Conservation (phyloP, 2,888 invertebrate species). For the Calliopum simillimum region DNA sequence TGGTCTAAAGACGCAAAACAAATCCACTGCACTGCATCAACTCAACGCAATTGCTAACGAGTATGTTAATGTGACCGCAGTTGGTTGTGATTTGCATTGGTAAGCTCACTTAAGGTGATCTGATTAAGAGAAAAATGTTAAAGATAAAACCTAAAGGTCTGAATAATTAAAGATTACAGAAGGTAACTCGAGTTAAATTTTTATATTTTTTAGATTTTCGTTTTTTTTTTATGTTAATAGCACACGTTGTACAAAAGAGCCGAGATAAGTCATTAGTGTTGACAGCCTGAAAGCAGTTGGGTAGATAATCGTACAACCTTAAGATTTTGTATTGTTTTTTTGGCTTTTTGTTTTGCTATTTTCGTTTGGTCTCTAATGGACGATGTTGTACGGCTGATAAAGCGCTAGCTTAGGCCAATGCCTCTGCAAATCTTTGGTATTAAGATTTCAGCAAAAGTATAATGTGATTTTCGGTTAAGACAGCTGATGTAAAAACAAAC, state of each 20-base stretch:
- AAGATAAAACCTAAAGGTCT: too few species aligned
- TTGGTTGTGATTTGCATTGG: too few species aligned
- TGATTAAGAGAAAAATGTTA: too few species aligned
- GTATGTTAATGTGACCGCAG: too few species aligned
- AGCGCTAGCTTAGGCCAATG: neutral
- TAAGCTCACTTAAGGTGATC: too few species aligned
- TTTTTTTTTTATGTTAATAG: constrained; percentile 11
- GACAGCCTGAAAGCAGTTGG: neutral
- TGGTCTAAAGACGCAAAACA: neutral
- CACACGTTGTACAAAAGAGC: neutral
- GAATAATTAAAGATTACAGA: neutral
- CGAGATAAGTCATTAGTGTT: constrained; percentile 9
- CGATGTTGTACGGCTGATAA: neutral
- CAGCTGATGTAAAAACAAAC: neutral
- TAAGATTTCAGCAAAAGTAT: neutral
- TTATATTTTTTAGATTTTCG: neutral
- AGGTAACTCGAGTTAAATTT: neutral
- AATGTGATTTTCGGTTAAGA: neutral
- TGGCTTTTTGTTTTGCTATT: neutral
- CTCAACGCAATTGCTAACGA: too few species aligned
- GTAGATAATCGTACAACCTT: neutral
- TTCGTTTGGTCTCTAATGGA: too few species aligned
- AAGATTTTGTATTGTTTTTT: neutral
- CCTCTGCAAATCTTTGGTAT: neutral
- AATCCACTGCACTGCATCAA: too few species aligned